A percentile compares a stretch with the other conserved stretches of the same genome.
These are phyloP conservation scores for Xenopus laevis DNA, from an alignment of 2,113 vertebrate species.

Conservation along the genomic window DNA sequence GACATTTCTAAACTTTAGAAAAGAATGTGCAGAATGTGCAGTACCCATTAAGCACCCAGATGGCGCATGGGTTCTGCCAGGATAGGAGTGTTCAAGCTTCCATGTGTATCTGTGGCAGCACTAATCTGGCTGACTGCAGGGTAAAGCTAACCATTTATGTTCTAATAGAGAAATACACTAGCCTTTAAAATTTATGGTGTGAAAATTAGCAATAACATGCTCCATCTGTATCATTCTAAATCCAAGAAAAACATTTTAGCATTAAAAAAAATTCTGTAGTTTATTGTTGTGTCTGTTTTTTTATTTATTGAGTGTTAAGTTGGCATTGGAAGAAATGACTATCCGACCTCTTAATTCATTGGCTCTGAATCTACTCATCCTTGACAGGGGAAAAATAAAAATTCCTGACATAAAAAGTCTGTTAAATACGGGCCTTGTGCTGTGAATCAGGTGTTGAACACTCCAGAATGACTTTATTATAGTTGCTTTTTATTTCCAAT, in stretches of 20 bases:
- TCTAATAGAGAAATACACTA: too few species aligned
- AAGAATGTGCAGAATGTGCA: too few species aligned
- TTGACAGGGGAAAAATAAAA: not conserved
- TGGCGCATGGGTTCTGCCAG: too few species aligned
- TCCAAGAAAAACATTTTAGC: not conserved
- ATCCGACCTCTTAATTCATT: not conserved
- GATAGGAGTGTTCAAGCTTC: too few species aligned
- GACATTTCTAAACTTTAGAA: too few species aligned
- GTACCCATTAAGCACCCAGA: too few species aligned
- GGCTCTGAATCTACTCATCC: not conserved
- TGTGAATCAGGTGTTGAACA: not conserved
- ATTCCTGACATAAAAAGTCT: not conserved
- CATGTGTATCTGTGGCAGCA: too few species aligned
- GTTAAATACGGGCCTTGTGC: not conserved
- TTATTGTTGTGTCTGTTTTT: not conserved
- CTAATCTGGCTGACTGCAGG: too few species aligned
- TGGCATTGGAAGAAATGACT: not conserved
- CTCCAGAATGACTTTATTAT: not conserved
- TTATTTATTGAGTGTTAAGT: not conserved
- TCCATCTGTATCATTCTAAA: not conserved
- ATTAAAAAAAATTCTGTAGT: not conserved
- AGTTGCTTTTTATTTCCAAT: not conserved
- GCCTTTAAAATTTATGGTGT: too few species aligned
- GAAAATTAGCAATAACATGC: not conserved
- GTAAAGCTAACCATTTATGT: too few species aligned